Evolutionary conservation across 1,140 invertebrate genomes (phyloP).

Genomic region (Eulimnadia texana): DNA sequence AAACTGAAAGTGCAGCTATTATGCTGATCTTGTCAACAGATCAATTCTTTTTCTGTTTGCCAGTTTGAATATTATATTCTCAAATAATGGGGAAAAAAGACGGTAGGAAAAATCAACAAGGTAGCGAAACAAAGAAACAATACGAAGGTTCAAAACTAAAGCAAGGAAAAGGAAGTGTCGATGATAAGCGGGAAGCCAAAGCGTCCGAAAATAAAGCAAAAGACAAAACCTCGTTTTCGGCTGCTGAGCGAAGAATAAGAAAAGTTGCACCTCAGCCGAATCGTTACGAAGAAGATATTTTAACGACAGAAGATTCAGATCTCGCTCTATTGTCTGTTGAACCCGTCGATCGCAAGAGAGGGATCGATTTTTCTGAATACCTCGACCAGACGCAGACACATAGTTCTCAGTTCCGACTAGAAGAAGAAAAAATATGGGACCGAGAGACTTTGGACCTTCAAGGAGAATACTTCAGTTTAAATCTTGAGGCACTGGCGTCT

Average conservation of each 20-base stretch:
- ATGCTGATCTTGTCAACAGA: too few species aligned
- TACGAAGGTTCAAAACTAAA: background rate
- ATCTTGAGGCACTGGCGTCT: background rate
- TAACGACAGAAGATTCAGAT: too few species aligned
- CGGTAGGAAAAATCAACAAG: background rate
- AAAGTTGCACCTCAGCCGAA: background rate
- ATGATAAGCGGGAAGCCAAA: background rate
- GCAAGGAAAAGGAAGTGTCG: background rate
- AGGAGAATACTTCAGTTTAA: background rate
- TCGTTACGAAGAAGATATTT: background rate
- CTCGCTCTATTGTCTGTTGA: too few species aligned
- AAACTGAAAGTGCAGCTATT: too few species aligned
- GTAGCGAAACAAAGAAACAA: background rate
- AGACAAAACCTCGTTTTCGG: background rate
- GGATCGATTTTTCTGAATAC: background rate
- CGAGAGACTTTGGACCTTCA: background rate
- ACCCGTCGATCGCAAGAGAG: background rate
- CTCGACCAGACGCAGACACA: background rate
- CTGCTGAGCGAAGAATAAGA: too few species aligned
- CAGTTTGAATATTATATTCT: background rate
- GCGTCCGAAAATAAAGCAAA: background rate
- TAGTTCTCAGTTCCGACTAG: background rate
- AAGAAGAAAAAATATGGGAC: background rate
- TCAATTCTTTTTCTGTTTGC: too few species aligned
- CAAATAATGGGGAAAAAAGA: background rate